phyloP scores from a whole-genome alignment of 2,797 vertebrate species.

The Gymnoscopelus braueri region DNA sequence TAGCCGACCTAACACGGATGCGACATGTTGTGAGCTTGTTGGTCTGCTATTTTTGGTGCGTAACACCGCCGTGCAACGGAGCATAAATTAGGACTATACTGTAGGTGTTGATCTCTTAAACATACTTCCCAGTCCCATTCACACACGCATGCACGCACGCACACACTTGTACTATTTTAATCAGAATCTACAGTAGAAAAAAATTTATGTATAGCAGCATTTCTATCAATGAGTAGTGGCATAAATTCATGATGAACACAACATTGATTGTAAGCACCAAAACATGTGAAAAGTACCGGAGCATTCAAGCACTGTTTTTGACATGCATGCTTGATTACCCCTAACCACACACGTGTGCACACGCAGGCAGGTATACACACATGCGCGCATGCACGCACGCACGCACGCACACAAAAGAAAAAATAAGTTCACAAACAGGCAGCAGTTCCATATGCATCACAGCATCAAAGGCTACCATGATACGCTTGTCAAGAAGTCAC shows the following conservation, averaged over 20 bases:
- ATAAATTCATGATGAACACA: background rate
- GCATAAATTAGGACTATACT: too few relatives aligned
- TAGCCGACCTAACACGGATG: too few relatives aligned
- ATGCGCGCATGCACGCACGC: background rate
- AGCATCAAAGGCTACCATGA: too few relatives aligned
- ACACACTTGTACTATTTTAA: background rate
- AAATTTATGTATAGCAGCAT: background rate
- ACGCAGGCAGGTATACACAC: conserved; percentile 25
- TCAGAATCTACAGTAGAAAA: background rate
- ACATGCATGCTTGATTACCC: background rate
- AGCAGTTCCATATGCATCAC: too few relatives aligned
- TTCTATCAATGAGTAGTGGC: background rate
- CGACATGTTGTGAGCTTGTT: too few relatives aligned
- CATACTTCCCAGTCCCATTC: conserved; percentile 11
- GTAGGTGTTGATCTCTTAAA: conserved; percentile 11
- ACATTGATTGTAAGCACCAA: background rate
- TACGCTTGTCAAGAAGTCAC: too few relatives aligned
- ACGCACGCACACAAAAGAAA: background rate
- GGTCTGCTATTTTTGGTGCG: too few relatives aligned
- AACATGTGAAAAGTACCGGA: background rate
- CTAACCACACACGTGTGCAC: background rate
- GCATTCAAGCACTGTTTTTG: background rate
- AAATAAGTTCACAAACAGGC: conserved; percentile 31
- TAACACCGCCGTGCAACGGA: too few relatives aligned
- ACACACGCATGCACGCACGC: background rate